Base-by-base conservation (phyloP, 92 coral and sea anemone genomes). In the Hydrozoanthus gracilis region DNA sequence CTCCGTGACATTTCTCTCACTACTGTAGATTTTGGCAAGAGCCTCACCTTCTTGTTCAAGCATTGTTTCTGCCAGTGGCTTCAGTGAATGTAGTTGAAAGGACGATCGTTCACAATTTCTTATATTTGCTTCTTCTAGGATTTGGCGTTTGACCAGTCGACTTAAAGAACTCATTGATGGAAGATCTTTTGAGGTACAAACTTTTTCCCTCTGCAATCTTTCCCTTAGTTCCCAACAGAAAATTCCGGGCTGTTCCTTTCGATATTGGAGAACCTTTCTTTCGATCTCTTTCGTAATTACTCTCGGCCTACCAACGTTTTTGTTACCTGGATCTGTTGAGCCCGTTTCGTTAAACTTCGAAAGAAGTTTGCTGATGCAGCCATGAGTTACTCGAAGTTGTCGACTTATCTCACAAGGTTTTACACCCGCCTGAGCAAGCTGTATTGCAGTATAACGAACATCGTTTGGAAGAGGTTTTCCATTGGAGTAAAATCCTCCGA, bases 381-480 rank as follows among this genome's bases (percentile, higher is more conserved):
- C 98, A 73, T 95, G 98, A 2, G 98, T 93, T 49, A 95, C 91
- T 44, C 90, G 90, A 9, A 93, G 90, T 71, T 91, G 89, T 48
- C 98, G 94, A 54, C 98, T 95, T 87, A 95, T 95, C 15, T 95
- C 98, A 77, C 98, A 95, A 8, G 95, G 98, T 27, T 97, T 95
- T 7, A 95, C 88, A 7, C 98, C 98, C 84, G 83, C 91, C 44
- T 89, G 91, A 10, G 97, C 92, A 10, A 95, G 88, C 18, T 92
- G 86, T 74, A 95, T 88, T 8, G 93, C 93, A 7, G 93, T 92
- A 45, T 86, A 64, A 49, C 98, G 95, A 67, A 93, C 75, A 17
- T 94, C 93, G 13, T 51, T 76, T 20, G 98, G 89, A 2, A 95
- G 86, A 8, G 98, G 97, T 80, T 92, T 93, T 16, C 98, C 98